Conservation (phyloP, 2,113 vertebrate species). For the Bufo gargarizans region DNA sequence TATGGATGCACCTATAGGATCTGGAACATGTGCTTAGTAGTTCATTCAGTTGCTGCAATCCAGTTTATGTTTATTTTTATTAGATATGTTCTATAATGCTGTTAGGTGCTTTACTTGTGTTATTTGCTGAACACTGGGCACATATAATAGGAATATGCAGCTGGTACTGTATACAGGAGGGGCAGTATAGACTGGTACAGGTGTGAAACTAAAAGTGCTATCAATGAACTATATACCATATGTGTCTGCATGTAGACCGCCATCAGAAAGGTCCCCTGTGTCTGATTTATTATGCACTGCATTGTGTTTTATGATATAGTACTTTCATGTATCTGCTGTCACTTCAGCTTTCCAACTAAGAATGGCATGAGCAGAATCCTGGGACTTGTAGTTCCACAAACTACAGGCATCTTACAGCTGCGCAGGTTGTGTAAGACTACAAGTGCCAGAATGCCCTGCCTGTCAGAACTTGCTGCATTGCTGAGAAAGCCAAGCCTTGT, state of each 20-base stretch:
- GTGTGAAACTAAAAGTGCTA: background rate
- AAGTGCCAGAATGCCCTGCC: background rate
- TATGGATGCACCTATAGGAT: background rate
- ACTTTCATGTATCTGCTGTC: background rate
- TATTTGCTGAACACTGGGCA: no score
- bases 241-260: background rate
- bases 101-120: background rate
- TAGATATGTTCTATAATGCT: background rate
- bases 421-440: background rate
- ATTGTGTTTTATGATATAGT: background rate
- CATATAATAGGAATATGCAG: background rate
- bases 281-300: background rate
- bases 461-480: background rate
- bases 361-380: background rate
- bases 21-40: background rate
- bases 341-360: no score
- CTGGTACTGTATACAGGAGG: background rate
- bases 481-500: background rate
- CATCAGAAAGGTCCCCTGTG: background rate
- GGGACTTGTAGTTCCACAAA: background rate
- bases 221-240: background rate
- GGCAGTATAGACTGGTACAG: background rate
- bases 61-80: background rate
- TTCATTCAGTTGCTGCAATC: background rate
- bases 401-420: background rate